phyloP scores from a whole-genome alignment of 92 coral and sea anemone species.

The Parazoanthus darwini region DNA sequence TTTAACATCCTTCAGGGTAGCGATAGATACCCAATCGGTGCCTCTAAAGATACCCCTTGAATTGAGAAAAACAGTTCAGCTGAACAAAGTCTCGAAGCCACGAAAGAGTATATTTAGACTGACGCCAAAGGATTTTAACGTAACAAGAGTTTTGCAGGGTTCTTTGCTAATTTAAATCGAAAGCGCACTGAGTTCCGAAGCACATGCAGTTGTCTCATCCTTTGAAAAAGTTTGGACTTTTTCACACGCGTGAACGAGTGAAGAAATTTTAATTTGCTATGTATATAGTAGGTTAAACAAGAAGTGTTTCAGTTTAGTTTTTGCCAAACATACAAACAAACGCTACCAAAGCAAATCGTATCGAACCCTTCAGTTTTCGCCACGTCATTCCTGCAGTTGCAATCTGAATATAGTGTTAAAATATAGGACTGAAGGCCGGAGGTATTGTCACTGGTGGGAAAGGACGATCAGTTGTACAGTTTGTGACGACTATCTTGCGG shows the following conservation, averaged over 20 bases:
- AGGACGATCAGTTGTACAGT: neutral
- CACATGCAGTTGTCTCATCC: neutral
- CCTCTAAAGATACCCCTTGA: neutral
- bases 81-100: neutral
- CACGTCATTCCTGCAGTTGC: neutral
- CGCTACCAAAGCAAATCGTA: neutral
- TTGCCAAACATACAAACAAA: neutral
- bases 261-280: neutral
- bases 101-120: neutral
- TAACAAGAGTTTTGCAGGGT: no score
- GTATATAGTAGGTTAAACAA: neutral
- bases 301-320: neutral
- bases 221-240: no score
- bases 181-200: neutral
- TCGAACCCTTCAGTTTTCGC: neutral
- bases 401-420: no score
- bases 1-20: neutral
- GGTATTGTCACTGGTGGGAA: neutral
- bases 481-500: neutral
- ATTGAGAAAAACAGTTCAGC: neutral
- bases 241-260: neutral
- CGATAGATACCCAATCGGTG: neutral
- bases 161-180: no score
- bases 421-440: neutral
- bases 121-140: neutral